phyloP scores from a whole-genome alignment of 2,113 vertebrate species.

The Geococcyx californianus region DNA sequence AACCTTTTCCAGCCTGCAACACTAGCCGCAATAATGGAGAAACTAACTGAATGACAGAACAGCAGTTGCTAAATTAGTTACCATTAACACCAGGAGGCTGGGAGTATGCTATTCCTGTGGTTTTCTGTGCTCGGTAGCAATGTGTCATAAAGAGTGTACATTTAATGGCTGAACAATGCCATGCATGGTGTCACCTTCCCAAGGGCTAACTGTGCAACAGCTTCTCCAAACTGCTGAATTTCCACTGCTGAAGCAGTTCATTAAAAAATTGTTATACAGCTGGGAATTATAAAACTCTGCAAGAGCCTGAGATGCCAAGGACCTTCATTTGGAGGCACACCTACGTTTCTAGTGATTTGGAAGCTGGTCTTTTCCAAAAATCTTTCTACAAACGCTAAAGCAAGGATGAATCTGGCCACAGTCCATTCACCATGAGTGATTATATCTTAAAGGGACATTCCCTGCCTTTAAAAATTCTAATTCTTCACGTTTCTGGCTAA shows the following conservation, averaged over 20 bases:
- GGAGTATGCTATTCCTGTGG: neutral
- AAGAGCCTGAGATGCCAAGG: neutral
- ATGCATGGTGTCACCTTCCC: conserved; percentile 26
- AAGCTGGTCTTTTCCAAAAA: conserved; percentile 9
- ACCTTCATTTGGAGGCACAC: conserved; percentile 9
- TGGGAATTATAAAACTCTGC: conserved; percentile 25
- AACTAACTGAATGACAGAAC: neutral
- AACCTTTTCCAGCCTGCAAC: neutral
- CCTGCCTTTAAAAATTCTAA: neutral
- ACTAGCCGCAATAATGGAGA: neutral
- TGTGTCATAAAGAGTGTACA: neutral
- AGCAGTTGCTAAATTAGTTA: conserved; percentile 4
- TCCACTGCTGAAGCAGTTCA: neutral
- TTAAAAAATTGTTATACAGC: neutral
- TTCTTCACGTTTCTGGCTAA: conserved; percentile 48
- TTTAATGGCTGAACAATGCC: conserved; percentile 1
- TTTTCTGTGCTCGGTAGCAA: neutral
- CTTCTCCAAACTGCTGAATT: conserved; percentile 7
- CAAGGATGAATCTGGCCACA: conserved; percentile 11
- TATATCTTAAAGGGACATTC: conserved; percentile 45
- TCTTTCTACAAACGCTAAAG: conserved; percentile 16
- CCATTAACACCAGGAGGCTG: neutral
- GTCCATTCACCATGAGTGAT: conserved; percentile 10
- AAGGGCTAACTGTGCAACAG: conserved; percentile 12
- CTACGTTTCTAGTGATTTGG: neutral